These are phyloP conservation scores for Corydoras sp. DNA, from an alignment of 2,113 vertebrate species.

Conservation along the genomic window DNA sequence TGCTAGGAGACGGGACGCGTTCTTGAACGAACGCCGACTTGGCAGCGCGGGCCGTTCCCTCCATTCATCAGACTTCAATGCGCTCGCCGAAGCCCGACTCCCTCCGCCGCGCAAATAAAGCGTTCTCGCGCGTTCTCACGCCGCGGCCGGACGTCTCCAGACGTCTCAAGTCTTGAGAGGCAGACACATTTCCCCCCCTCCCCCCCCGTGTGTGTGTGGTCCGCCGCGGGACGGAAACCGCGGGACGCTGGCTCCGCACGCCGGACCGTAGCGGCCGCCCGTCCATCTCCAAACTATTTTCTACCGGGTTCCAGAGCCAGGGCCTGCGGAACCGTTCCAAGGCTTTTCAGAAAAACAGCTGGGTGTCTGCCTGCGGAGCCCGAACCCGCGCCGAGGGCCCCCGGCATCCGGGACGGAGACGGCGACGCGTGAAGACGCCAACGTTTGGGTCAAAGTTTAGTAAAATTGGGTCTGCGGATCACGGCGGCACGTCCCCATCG, in stretches of 20 bases:
- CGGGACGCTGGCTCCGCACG: neutral
- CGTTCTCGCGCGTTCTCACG: conserved; percentile 33
- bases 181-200: conserved; percentile 6
- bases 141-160: conserved; percentile 6
- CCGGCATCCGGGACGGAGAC: too few relatives aligned
- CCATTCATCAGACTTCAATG: conserved; percentile 49
- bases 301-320: neutral
- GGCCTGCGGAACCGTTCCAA: neutral
- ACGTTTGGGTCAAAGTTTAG: too few relatives aligned
- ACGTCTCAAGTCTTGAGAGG: conserved; percentile 6
- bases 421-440: too few relatives aligned
- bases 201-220: conserved; percentile 1
- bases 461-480: too few relatives aligned
- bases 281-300: neutral
- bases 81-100: conserved; percentile 31
- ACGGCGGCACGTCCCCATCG: too few relatives aligned
- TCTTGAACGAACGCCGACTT: conserved; percentile 51
- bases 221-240: neutral
- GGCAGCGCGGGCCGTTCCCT: conserved; percentile 47
- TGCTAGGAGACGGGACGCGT: conserved; percentile 63
- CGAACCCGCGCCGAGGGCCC: too few relatives aligned
- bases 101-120: conserved; percentile 49
- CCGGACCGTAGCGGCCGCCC: neutral
- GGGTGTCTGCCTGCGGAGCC: neutral
- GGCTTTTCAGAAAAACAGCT: neutral